Base-by-base conservation (phyloP, 2,888 invertebrate genomes). In the Xestia rhomboidea region DNA sequence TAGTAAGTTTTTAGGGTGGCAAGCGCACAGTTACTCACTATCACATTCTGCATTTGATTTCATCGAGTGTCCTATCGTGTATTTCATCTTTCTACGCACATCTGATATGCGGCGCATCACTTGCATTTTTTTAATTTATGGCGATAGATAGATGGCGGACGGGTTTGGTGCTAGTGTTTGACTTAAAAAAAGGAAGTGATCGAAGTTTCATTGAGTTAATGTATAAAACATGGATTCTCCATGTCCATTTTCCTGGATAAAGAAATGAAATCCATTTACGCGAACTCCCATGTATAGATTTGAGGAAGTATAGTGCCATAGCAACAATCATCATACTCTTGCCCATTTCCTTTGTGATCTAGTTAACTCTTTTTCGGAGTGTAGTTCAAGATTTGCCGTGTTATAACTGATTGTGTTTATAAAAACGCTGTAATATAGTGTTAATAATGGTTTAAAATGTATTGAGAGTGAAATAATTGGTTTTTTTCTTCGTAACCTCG, bases 261-360 rank as follows among this genome's bases (percentile, higher is more conserved):
- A 74, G 46, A 64, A 77, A 66, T 84, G 24, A 74, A 71, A 63
- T 44, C 46, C 57, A 13, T 67, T n/a, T 24, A 27, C 49, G 24
- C 49, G 63, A 49, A 44, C 64, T 77, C 27, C 38, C 54, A 5
- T 67, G 60, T 11, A 71, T 68, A 69, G 44, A 63, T 76, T 30
- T 84, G 84, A 71, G 85, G 86, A 90, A 89, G 85, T 88, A 77
- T 88, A 87, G 92, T 92, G 92, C 93, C 94, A 92, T 94, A 93
- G 92, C 91, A 93, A 92, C 92, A 88, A 90, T 89, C 90, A 89
- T 89, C 88, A 90, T 89, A 89, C 74, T 92, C 91, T 92, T 92
- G 89, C 91, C 93, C 93, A 92, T 95, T 96, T 96, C 95, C 96
- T 96, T 96, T 96, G 96, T 96, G 96, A 95, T 95, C 93, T 93